Evolutionary conservation across 2,888 invertebrate genomes (phyloP), one percentile per base, ranked within the genome.

Genomic region (Drosophila formosana): DNA sequence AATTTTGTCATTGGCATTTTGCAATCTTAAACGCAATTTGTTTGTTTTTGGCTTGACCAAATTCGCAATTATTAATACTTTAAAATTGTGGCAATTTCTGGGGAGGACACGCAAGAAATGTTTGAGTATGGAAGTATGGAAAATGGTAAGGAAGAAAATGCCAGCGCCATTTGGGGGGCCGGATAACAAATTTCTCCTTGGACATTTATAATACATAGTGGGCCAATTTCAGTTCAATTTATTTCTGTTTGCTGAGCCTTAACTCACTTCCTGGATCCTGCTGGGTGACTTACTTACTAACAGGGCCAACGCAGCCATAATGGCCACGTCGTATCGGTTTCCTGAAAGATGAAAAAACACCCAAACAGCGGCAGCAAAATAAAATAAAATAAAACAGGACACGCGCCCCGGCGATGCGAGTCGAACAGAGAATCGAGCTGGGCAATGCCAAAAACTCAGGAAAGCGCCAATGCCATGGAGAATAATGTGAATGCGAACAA

Each of bases 271-370:
- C 75, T 75, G 75, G 52, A 53, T 73, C 78, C 75, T 68, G 80
- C 80, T 82, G 82, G 82, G 75, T 75, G 75, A 78, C 80, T 82
- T 81, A 76, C 74, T 77, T 71, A 62, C 74, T 70, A 76, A 76
- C 76, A 70, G 76, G 66, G 60, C 63, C 70, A 74, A 52, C 74
- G 77, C 64, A 82, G 79, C 83, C 78, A 82, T 81, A 81, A 81
- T 81, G 77, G 81, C 77, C 83, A 76, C 83, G 79, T 82, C 81
- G 79, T 81, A 81, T 81, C 81, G 81, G 83, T 82, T 81, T 81
- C 83, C 81, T 81, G 83, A 72, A 78, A 78, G 77, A 79, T 77
- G 80, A 72, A 80, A 69, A 76, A 76, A 72, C 57, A 61, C 56
- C 18, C 18, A 57, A 46, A 9, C 56, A 52, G 25, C 13, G 39